phyloP scores from a whole-genome alignment of 92 coral and sea anemone genomes.

The Porites evermanni region DNA sequence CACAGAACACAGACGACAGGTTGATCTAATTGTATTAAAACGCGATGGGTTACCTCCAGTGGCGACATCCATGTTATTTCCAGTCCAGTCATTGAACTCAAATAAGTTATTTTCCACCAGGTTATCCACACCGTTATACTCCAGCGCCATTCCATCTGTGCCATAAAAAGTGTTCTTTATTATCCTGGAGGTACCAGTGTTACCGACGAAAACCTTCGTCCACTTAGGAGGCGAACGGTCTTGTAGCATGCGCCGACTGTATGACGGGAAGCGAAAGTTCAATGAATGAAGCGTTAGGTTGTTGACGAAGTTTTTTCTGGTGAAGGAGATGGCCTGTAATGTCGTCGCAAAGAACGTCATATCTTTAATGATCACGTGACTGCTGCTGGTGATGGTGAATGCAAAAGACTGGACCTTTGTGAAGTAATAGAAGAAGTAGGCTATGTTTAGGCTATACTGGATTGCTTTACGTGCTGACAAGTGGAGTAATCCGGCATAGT shows the following conservation, averaged over 20 bases:
- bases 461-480: too few relatives aligned
- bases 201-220: conserved; percentile 54
- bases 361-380: conserved; percentile 62
- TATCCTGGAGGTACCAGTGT: conserved; percentile 16
- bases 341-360: conserved; percentile 84
- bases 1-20: too few relatives aligned
- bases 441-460: too few relatives aligned
- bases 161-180: conserved; percentile 69
- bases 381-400: conserved; percentile 58
- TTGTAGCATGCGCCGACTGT: conserved; percentile 79
- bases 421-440: not conserved
- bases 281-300: conserved; percentile 63
- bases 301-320: conserved; percentile 36
- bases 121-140: conserved; percentile 62
- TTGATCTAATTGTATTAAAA: too few relatives aligned
- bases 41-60: conserved; percentile 42
- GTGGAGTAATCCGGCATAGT: too few relatives aligned
- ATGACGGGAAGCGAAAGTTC: conserved; percentile 73
- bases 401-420: conserved; percentile 64
- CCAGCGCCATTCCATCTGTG: conserved; percentile 81
- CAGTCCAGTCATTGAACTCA: conserved; percentile 85
- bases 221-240: conserved; percentile 67
- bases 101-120: conserved; percentile 75
- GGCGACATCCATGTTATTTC: conserved; percentile 69
- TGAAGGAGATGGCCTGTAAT: conserved; percentile 45